Evolutionary conservation across 2,797 vertebrate species (phyloP).

Genomic region (Brachyrhaphis roseni): DNA sequence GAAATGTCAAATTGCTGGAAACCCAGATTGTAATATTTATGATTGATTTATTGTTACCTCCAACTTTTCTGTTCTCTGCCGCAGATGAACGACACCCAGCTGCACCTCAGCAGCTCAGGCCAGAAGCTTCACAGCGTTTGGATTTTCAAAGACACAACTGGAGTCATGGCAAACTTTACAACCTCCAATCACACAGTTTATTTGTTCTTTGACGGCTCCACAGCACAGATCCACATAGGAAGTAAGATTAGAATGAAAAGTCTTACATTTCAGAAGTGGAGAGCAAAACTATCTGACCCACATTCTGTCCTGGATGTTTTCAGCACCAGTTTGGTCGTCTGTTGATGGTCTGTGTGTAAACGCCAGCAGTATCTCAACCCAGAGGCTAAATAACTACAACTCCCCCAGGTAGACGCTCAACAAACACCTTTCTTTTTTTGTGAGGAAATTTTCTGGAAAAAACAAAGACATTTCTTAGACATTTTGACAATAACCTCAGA

Average conservation of each 20-base stretch:
- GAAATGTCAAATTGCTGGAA: too few species aligned
- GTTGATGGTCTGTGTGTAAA: background rate
- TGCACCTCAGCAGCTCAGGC: constrained; percentile 9
- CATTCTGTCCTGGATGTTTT: background rate
- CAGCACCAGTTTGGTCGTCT: background rate
- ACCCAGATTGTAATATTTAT: background rate
- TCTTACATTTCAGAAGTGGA: background rate
- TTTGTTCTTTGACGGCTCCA: constrained; percentile 40
- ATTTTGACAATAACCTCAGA: too few species aligned
- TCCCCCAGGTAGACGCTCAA: background rate
- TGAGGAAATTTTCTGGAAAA: too few species aligned
- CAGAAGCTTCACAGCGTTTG: constrained; percentile 28
- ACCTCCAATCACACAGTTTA: constrained; percentile 4
- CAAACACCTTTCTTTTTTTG: background rate
- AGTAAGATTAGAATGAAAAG: constrained; percentile 2
- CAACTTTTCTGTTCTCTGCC: background rate
- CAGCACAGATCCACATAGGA: background rate
- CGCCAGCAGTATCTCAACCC: background rate
- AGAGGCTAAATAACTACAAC: background rate
- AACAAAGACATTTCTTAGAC: too few species aligned
- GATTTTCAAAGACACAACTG: constrained; percentile 22
- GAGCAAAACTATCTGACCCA: background rate
- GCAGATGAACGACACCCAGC: constrained; percentile 25
- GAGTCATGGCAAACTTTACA: constrained; percentile 35
- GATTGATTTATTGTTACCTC: background rate